Conservation (phyloP, 2,888 invertebrate genomes). For the Molanna angustata region DNA sequence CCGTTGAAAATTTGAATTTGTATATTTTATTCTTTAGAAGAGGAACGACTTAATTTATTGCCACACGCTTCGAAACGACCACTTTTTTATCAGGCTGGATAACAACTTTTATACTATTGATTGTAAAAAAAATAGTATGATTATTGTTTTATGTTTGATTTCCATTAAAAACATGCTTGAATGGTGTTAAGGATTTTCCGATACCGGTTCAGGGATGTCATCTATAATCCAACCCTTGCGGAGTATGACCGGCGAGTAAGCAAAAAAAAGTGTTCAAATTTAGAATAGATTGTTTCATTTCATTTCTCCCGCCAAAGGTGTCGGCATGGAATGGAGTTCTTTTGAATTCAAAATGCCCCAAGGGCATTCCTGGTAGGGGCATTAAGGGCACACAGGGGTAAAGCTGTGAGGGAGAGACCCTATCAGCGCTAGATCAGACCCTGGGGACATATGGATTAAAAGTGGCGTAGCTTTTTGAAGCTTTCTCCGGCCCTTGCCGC, state of each 20-base stretch:
- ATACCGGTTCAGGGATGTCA: not conserved
- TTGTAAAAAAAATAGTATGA: no score
- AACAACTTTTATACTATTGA: no score
- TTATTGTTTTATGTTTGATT: no score
- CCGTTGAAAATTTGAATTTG: no score
- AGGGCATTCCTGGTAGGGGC: conserved; percentile 27
- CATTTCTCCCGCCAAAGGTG: conserved; percentile 32
- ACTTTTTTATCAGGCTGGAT: no score
- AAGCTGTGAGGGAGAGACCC: conserved; percentile 27
- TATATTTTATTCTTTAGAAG: no score
- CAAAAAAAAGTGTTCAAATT: conserved; percentile 30
- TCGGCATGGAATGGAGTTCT: conserved; percentile 33
- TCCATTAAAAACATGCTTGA: no score
- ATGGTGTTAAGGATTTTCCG: no score
- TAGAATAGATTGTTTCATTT: conserved; percentile 34
- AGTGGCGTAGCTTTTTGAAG: conserved; percentile 33
- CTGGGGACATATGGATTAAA: conserved; percentile 35
- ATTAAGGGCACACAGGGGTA: conserved; percentile 27
- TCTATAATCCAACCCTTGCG: not conserved
- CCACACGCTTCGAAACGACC: no score
- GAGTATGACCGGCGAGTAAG: conserved; percentile 27
- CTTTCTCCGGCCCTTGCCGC: conserved; percentile 23
- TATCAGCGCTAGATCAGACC: conserved; percentile 35
- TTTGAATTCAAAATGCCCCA: conserved; percentile 32
- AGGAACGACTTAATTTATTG: no score